These are phyloP conservation scores for Stenodema calcarata DNA, from an alignment of 2,888 invertebrate species.

Conservation along the genomic window DNA sequence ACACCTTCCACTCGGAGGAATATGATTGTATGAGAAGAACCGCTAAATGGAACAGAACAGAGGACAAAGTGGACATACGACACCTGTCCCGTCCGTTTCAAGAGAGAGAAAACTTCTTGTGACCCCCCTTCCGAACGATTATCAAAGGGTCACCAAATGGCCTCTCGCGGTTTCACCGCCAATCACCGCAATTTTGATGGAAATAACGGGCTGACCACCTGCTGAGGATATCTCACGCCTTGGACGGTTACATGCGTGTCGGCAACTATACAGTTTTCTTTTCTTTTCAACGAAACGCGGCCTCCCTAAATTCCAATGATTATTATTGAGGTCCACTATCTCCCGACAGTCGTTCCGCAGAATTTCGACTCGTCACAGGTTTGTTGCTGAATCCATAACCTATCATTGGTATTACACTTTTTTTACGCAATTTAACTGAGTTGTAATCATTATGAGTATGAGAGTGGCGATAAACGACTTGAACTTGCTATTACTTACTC, in stretches of 20 bases:
- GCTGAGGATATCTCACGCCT: slow-evolving; percentile 3
- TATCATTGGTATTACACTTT: too few species aligned
- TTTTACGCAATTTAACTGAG: too few species aligned
- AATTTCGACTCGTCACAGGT: too few species aligned
- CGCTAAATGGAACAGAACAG: slow-evolving; percentile 8
- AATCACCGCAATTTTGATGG: not conserved
- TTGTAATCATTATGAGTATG: not conserved
- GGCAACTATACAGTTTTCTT: not conserved
- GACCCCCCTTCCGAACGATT: not conserved
- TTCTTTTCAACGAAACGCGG: not conserved
- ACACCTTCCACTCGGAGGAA: not conserved
- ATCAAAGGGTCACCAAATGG: not conserved
- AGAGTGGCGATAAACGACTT: not conserved
- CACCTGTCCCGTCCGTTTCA: not conserved
- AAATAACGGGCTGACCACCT: slow-evolving; percentile 3
- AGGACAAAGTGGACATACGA: slow-evolving; percentile 13
- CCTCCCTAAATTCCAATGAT: not conserved
- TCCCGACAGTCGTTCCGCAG: not conserved
- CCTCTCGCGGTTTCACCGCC: not conserved
- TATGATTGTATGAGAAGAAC: not conserved
- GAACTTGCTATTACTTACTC: not conserved
- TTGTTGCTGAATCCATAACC: too few species aligned
- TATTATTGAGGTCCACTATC: not conserved
- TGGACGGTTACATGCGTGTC: not conserved
- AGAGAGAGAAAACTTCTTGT: not conserved